phyloP scores from a whole-genome alignment of 2,113 vertebrate species.

The Marmota flaviventris region DNA sequence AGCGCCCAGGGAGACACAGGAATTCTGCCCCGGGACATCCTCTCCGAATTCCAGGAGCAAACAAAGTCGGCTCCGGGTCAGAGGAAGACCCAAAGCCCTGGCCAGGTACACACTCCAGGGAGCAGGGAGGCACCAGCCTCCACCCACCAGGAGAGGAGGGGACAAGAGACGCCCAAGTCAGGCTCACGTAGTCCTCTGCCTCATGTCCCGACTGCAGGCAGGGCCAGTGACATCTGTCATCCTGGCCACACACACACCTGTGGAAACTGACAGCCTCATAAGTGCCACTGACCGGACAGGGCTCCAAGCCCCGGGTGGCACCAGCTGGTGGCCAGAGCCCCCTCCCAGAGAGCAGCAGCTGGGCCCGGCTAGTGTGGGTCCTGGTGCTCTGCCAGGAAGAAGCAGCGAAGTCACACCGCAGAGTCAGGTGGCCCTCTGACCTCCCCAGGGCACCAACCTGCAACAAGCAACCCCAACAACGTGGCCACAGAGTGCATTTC shows the following conservation, averaged over 20 bases:
- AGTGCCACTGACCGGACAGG: accelerated
- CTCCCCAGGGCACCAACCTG: accelerated
- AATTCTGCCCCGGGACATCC: accelerated
- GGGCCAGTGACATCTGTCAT: background rate
- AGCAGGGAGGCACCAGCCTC: accelerated
- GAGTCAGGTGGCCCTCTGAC: background rate
- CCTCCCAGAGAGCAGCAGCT: accelerated
- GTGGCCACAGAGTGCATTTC: background rate
- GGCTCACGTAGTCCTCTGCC: accelerated
- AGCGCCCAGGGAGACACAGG: background rate
- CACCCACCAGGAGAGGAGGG: background rate
- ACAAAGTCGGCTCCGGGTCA: background rate
- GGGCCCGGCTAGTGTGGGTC: accelerated
- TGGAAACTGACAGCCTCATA: background rate
- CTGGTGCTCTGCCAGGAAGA: accelerated
- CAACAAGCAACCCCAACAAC: accelerated
- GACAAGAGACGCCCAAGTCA: too few relatives aligned
- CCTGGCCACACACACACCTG: background rate
- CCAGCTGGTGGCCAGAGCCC: background rate
- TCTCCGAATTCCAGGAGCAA: background rate
- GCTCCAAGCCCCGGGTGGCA: accelerated
- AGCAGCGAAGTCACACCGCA: accelerated
- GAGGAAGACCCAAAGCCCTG: background rate
- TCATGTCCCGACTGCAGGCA: background rate
- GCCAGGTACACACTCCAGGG: background rate